These are phyloP conservation scores for Semotilus atromaculatus DNA, from an alignment of 2,797 vertebrate genomes.

Conservation along the genomic window DNA sequence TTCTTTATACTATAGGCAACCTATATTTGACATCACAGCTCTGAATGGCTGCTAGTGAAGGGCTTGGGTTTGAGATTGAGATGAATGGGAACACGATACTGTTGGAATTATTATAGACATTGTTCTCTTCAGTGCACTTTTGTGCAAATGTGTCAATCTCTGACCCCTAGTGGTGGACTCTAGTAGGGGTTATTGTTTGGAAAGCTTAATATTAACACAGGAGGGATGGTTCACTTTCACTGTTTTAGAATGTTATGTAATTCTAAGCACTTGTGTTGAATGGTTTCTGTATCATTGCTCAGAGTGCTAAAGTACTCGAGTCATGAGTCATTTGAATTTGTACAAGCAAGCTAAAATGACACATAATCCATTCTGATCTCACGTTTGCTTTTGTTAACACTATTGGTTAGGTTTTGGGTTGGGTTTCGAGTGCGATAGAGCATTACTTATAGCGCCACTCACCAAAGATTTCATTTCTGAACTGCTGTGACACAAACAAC, in stretches of 20 bases:
- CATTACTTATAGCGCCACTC: not conserved
- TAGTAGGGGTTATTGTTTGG: not conserved
- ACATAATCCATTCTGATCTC: not conserved
- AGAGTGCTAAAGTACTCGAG: not conserved
- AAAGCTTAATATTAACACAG: not conserved
- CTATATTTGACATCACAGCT: not conserved
- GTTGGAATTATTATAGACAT: not conserved
- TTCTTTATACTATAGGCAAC: not conserved
- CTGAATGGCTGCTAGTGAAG: not conserved
- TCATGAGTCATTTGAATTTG: not conserved
- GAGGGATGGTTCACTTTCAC: not conserved
- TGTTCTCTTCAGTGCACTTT: not conserved
- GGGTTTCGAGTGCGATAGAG: not conserved
- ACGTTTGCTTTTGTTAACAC: not conserved
- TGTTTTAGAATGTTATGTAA: not conserved
- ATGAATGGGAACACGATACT: not conserved
- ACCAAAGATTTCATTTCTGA: not conserved
- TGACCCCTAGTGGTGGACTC: slow-evolving; percentile 71
- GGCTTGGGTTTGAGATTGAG: not conserved
- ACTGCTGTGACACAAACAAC: not conserved
- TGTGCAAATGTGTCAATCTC: slow-evolving; percentile 54
- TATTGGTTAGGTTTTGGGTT: not conserved
- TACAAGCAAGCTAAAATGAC: not conserved
- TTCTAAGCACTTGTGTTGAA: not conserved
- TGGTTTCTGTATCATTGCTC: not conserved